Evolutionary conservation across 2,888 invertebrate species (phyloP).

Genomic region (Eulithis testata): DNA sequence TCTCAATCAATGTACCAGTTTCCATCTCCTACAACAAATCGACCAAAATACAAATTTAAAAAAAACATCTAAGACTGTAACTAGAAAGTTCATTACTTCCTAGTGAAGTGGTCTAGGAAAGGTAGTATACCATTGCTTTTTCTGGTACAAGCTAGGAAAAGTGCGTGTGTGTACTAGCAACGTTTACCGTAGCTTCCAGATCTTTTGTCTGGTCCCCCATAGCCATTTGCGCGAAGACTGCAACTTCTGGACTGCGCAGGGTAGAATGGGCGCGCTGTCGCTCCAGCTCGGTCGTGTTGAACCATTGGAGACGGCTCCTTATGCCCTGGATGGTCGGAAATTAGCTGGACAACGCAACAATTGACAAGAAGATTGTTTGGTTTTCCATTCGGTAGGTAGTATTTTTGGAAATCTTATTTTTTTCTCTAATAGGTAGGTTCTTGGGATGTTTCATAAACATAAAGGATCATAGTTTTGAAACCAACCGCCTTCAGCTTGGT

Average conservation of each 20-base stretch:
- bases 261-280: constrained; percentile 63
- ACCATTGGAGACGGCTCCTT: constrained; percentile 65
- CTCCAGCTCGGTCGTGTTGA: constrained; percentile 61
- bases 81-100: not conserved
- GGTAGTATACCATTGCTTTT: too few relatives aligned
- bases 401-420: too few relatives aligned
- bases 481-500: constrained; percentile 59
- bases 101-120: too few relatives aligned
- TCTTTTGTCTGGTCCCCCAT: constrained; percentile 49
- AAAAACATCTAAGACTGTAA: not conserved
- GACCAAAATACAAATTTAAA: not conserved
- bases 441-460: not conserved
- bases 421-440: not conserved
- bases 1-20: constrained; percentile 60
- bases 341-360: not conserved
- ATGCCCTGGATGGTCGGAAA: constrained; percentile 49
- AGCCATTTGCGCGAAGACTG: constrained; percentile 58
- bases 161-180: not conserved
- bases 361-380: too few relatives aligned
- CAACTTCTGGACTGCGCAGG: constrained; percentile 67
- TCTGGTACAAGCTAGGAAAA: too few relatives aligned
- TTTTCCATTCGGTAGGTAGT: too few relatives aligned
- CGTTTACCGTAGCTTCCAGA: constrained; percentile 26
- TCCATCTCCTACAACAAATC: constrained; percentile 55
- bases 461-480: constrained; percentile 1